Conservation (phyloP, 1,140 invertebrate species). For the Bradynema listronoti region DNA sequence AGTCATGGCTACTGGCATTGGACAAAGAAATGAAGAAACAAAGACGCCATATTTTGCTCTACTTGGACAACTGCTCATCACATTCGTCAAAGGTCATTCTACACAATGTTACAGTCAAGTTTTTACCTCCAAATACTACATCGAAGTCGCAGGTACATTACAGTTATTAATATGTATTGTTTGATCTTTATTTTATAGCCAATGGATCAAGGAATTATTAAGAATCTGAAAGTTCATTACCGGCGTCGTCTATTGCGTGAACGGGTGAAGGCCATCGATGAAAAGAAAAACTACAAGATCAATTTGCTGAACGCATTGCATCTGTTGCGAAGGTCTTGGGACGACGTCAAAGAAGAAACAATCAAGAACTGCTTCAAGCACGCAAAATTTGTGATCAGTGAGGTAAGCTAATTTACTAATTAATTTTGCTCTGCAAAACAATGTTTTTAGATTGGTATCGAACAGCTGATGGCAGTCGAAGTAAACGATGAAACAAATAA, state of each 20-base stretch:
- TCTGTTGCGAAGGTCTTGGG: background rate
- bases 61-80: slow-evolving; percentile 37
- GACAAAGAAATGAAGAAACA: slow-evolving; percentile 34
- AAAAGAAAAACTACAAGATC: background rate
- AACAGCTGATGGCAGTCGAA: no score
- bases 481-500: no score
- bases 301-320: background rate
- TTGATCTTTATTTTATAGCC: background rate
- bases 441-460: no score
- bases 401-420: no score
- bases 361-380: background rate
- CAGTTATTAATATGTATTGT: no score
- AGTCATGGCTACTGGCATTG: slow-evolving; percentile 36
- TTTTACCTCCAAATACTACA: slow-evolving; percentile 35
- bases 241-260: background rate
- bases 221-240: background rate
- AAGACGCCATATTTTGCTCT: slow-evolving; percentile 30
- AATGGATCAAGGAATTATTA: background rate
- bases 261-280: background rate
- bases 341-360: background rate
- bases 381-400: background rate
- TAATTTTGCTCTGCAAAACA: no score
- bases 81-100: slow-evolving; percentile 20
- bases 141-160: slow-evolving; percentile 23
- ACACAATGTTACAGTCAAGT: slow-evolving; percentile 21